Evolutionary conservation across 2,797 vertebrate species (phyloP).

Genomic region (Columba guinea): DNA sequence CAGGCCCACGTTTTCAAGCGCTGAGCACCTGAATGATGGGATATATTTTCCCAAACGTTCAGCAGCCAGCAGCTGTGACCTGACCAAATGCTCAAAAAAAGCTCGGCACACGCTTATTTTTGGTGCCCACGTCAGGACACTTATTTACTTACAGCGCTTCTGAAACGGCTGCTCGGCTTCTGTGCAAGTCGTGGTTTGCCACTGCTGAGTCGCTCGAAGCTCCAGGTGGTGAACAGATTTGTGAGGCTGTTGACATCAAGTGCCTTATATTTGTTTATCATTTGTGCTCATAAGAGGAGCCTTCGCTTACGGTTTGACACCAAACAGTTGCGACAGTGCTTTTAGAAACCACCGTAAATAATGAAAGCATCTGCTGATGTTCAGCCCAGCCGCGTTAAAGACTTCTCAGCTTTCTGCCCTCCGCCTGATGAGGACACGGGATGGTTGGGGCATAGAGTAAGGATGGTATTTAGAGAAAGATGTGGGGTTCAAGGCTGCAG

Average conservation of each 20-base stretch:
- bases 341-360: not conserved
- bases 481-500: not conserved
- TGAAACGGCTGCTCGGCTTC: not conserved
- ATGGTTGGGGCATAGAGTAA: not conserved
- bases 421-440: not conserved
- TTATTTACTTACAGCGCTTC: not conserved
- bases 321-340: not conserved
- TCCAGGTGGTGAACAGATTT: not conserved
- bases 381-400: not conserved
- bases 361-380: not conserved
- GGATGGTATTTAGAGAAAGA: not conserved
- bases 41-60: not conserved
- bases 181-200: not conserved
- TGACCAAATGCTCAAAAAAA: not conserved
- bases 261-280: not conserved
- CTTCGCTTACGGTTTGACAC: not conserved
- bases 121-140: not conserved
- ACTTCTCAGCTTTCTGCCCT: not conserved
- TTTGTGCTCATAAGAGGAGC: not conserved
- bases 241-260: not conserved
- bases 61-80: conserved; percentile 15
- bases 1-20: not conserved
- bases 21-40: conserved; percentile 16
- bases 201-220: not conserved
- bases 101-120: conserved; percentile 41